Conservation (phyloP, 2,797 vertebrate species). For the Heterohyrax brucei region DNA sequence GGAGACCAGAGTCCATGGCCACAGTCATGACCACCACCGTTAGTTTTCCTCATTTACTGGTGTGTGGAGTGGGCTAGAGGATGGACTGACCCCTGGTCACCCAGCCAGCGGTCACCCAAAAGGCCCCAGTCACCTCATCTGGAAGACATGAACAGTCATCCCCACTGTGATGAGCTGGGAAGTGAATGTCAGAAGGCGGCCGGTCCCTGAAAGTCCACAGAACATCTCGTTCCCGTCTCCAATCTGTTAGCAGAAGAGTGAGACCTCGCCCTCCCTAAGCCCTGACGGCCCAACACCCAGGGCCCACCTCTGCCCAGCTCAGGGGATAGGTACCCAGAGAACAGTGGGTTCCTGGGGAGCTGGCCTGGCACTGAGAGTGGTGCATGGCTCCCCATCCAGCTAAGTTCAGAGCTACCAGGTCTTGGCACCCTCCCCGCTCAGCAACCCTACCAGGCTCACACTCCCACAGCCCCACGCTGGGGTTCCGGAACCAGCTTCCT, state of each 20-base stretch:
- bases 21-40: neutral
- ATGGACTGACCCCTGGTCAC: neutral
- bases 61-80: neutral
- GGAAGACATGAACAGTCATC: neutral
- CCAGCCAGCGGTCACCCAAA: neutral
- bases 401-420: too few species aligned
- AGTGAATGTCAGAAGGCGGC: neutral
- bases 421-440: neutral
- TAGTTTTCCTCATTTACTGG: neutral
- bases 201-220: rapidly evolving
- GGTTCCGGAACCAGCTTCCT: neutral
- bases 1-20: neutral
- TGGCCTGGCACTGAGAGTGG: too few species aligned
- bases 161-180: neutral
- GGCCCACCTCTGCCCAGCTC: slow-evolving; percentile 73
- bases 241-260: neutral
- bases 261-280: neutral
- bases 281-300: neutral
- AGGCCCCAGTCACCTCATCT: neutral
- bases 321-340: slow-evolving; percentile 78
- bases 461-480: neutral
- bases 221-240: neutral
- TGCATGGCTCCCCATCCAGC: rapidly evolving
- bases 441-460: neutral
- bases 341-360: neutral